phyloP scores from a whole-genome alignment of 2,888 invertebrate species.

The Labia minor region DNA sequence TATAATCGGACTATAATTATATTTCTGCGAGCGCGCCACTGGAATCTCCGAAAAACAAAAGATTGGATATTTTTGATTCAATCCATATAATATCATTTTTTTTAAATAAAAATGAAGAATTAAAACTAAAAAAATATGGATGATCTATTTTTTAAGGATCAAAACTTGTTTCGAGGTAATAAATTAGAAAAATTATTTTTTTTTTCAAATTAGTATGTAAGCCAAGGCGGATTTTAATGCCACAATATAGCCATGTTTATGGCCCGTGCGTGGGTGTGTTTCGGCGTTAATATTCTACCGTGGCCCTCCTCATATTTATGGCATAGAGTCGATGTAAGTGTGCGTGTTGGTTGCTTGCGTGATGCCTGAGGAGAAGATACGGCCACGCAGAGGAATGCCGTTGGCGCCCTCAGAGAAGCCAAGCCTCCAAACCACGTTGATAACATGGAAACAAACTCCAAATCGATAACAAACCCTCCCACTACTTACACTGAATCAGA shows the following conservation, averaged over 20 bases:
- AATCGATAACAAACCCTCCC: too few relatives aligned
- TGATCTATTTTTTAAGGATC: not conserved
- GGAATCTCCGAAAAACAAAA: not conserved
- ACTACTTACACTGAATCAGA: too few relatives aligned
- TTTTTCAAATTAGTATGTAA: not conserved
- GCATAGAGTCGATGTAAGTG: not conserved
- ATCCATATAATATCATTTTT: too few relatives aligned
- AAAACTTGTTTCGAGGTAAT: not conserved
- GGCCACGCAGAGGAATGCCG: conserved; percentile 3
- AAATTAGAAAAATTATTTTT: not conserved
- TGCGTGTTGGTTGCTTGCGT: not conserved
- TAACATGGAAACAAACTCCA: too few relatives aligned
- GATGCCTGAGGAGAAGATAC: not conserved
- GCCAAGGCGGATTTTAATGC: not conserved
- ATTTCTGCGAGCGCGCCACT: not conserved
- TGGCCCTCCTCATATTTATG: not conserved
- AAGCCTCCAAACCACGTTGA: not conserved
- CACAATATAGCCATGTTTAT: not conserved
- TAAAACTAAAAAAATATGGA: not conserved
- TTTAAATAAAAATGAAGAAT: too few relatives aligned
- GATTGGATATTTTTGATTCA: too few relatives aligned
- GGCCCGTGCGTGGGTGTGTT: not conserved
- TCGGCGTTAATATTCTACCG: not conserved
- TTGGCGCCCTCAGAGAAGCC: not conserved
- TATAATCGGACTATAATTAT: not conserved